Evolutionary conservation across 2,888 invertebrate species (phyloP).

Genomic region (Amphiduros pacificus): DNA sequence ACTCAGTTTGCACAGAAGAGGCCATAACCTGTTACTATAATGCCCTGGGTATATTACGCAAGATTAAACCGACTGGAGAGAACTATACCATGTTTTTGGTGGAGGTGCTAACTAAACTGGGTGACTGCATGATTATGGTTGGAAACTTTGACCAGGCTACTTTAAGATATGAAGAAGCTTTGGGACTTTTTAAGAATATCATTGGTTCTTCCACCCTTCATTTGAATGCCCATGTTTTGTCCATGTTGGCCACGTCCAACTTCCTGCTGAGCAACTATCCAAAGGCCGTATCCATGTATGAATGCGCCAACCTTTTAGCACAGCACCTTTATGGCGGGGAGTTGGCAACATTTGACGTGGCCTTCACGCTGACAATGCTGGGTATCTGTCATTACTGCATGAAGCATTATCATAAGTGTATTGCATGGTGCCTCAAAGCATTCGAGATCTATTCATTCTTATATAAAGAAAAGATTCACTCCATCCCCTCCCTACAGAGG

Average conservation of each 20-base stretch:
- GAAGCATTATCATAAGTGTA: constrained; percentile 54
- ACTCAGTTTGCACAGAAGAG: constrained; percentile 42
- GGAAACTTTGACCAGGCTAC: constrained; percentile 51
- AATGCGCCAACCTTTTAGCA: constrained; percentile 52
- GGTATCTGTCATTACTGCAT: constrained; percentile 53
- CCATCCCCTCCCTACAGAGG: constrained; percentile 47
- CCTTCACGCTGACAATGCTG: constrained; percentile 49
- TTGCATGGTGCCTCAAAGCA: constrained; percentile 52
- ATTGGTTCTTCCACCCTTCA: constrained; percentile 42
- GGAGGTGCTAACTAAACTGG: constrained; percentile 44
- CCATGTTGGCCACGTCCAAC: constrained; percentile 54
- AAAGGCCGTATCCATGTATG: constrained; percentile 53
- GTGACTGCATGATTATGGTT: constrained; percentile 54
- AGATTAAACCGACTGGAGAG: constrained; percentile 20
- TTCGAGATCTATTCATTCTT: constrained; percentile 52
- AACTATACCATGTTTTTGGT: constrained; percentile 22
- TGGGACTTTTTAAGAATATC: constrained; percentile 42
- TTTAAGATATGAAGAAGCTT: constrained; percentile 51
- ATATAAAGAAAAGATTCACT: constrained; percentile 45
- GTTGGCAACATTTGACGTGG: constrained; percentile 43
- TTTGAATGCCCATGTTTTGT: constrained; percentile 54
- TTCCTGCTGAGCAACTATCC: constrained; percentile 55
- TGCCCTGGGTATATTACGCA: constrained; percentile 44
- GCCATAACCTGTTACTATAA: constrained; percentile 52
- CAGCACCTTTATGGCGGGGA: constrained; percentile 44